Base-by-base conservation (phyloP, 2,888 invertebrate genomes). In the Subacronicta megacephala region DNA sequence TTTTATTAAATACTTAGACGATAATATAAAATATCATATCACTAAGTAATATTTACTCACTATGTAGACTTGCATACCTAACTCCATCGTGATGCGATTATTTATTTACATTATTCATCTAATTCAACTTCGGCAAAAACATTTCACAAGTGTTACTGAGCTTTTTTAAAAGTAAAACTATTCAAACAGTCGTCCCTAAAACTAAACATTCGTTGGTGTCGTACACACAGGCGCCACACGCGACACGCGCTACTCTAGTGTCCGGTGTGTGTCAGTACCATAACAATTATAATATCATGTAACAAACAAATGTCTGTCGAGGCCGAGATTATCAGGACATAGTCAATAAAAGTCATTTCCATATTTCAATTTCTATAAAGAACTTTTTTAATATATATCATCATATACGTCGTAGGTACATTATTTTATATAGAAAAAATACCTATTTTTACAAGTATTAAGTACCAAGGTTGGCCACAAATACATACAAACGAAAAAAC, bases 391-490 rank as follows among this genome's bases (percentile, higher is more conserved):
- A 91, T 91, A 91, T 90, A 90, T 90, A 90, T 89, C 88, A 89
- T 88, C 86, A 89, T 90, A 91, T 90, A 92, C 88, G 89, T 90
- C 86, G 91, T 90, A 89, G 90, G 90, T 92, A 94, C 93, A 92
- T 92, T 90, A 92, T 88, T 90, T 90, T 89, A 92, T 91, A 92
- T 93, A 92, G 91, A 92, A 93, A 92, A 93, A 92, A 94, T 91
- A 93, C 91, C 89, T 90, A 92, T 93, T 91, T 90, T 89, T 92
- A 92, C 91, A 93, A 93, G 88, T 90, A 83, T 92, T 93, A 93
- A 93, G 93, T 93, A 94, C 93, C 93, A 89, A 93, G 90, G 81
- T 93, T 91, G 93, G 93, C 92, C 93, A 94, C 92, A 90, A 90
- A 92, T 92, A 93, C 91, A 91, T 90, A 92, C 90, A 91, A 93